Percentiles rank a stretch among this genome's conserved stretches.
These are phyloP conservation scores for Semicossyphus pulcher DNA, from an alignment of 2,113 vertebrate genomes.

Conservation along the genomic window DNA sequence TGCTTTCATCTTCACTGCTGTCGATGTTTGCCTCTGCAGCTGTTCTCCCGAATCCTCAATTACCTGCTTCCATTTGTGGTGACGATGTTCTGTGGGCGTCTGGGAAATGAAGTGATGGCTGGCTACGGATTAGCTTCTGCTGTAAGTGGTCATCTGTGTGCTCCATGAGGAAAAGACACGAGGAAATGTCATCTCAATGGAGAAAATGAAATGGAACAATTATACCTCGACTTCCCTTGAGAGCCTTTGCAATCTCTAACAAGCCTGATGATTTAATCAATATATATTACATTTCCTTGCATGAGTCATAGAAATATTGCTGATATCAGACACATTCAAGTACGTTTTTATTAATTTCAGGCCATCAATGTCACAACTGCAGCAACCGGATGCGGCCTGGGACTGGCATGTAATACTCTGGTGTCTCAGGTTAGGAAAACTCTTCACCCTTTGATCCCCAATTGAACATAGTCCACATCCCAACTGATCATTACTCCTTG, in stretches of 20 bases:
- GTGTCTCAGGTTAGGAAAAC: constrained; percentile 90
- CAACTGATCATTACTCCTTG: background rate
- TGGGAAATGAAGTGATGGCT: constrained; percentile 91
- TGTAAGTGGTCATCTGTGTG: constrained; percentile 41
- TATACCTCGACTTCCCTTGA: background rate
- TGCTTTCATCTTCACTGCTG: background rate
- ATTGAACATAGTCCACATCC: background rate
- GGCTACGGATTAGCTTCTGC: constrained; percentile 82
- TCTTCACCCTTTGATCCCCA: background rate
- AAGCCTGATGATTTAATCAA: constrained; percentile 20
- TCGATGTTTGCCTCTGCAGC: constrained; percentile 75
- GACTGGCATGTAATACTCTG: constrained; percentile 90
- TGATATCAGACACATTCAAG: background rate
- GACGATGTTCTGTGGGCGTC: constrained; percentile 93
- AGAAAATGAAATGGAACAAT: constrained; percentile 11
- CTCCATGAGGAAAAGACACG: background rate
- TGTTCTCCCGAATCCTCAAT: constrained; percentile 89
- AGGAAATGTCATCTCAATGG: background rate
- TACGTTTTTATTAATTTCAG: constrained; percentile 77
- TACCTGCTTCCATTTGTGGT: constrained; percentile 90
- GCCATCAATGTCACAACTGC: constrained; percentile 88
- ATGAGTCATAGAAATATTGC: constrained; percentile 2
- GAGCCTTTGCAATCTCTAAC: background rate
- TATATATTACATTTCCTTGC: background rate
- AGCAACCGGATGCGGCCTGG: constrained; percentile 88